phyloP scores from a whole-genome alignment of 2,888 invertebrate genomes.

The Agelastica alni region DNA sequence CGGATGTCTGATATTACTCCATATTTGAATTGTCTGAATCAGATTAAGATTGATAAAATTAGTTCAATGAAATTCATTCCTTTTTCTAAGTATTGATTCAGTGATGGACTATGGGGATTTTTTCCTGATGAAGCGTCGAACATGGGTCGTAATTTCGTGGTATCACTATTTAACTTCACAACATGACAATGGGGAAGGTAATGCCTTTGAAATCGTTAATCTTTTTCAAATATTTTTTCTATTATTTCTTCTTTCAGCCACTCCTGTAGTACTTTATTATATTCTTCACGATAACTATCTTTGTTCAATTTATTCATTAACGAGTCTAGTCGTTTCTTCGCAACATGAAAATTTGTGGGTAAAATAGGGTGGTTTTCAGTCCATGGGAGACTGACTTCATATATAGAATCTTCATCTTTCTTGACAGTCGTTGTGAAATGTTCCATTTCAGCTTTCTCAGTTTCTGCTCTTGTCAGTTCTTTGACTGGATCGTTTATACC shows the following conservation, averaged over 20 bases:
- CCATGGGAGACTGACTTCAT: conserved; percentile 42
- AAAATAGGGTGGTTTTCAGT: conserved; percentile 35
- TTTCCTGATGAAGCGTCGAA: conserved; percentile 21
- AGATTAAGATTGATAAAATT: conserved; percentile 29
- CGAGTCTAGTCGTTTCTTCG: neutral
- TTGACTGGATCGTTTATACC: conserved; percentile 3
- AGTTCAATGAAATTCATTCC: too few species aligned
- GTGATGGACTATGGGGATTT: conserved; percentile 12
- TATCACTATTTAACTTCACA: neutral
- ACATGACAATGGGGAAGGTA: neutral
- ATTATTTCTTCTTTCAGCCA: conserved; percentile 10
- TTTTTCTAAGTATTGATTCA: conserved; percentile 32
- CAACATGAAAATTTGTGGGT: conserved; percentile 7
- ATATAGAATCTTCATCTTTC: conserved; percentile 34
- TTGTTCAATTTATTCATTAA: too few species aligned
- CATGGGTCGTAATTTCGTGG: too few species aligned
- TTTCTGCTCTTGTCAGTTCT: neutral
- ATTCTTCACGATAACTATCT: neutral
- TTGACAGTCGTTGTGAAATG: conserved; percentile 30
- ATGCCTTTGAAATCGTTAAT: neutral
- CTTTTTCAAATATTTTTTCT: conserved; percentile 3
- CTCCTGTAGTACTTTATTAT: conserved; percentile 2
- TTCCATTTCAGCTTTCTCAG: conserved; percentile 13
- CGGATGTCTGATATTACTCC: conserved; percentile 41
- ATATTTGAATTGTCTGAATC: too few species aligned